Conservation (phyloP, 2,888 invertebrate species). For the Heliothis peltigera region DNA sequence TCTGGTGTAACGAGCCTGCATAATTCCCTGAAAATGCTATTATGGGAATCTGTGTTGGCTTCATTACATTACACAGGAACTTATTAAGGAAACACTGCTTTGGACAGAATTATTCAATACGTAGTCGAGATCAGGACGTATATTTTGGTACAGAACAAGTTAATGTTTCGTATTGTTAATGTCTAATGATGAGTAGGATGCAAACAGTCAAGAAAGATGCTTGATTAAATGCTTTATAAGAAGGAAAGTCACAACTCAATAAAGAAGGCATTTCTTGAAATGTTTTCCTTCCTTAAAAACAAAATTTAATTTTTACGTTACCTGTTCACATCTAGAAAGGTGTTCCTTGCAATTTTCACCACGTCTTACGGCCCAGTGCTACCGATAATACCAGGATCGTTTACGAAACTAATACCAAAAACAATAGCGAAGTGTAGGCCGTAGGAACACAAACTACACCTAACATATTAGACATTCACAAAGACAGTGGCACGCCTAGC, state of each 20-base stretch:
- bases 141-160: neutral
- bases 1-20: slow-evolving; percentile 45
- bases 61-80: neutral
- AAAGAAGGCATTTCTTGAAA: too few species aligned
- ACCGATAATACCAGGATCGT: neutral
- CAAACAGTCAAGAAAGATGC: neutral
- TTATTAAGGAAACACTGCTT: neutral
- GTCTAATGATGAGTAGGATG: neutral
- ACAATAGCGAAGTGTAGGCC: slow-evolving; percentile 15
- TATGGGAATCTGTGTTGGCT: neutral
- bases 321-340: too few species aligned
- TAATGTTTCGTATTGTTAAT: neutral
- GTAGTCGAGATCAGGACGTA: neutral
- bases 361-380: neutral
- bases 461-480: slow-evolving; percentile 45
- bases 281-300: too few species aligned
- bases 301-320: too few species aligned
- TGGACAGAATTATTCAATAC: slow-evolving; percentile 1
- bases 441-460: slow-evolving; percentile 24
- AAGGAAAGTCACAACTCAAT: too few species aligned
- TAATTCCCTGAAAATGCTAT: slow-evolving; percentile 38
- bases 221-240: too few species aligned
- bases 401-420: slow-evolving; percentile 4
- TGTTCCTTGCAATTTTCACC: neutral
- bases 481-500: slow-evolving; percentile 36